These are phyloP conservation scores for Reinhardtius hippoglossoides DNA, from an alignment of 2,113 vertebrate species.

Conservation along the genomic window DNA sequence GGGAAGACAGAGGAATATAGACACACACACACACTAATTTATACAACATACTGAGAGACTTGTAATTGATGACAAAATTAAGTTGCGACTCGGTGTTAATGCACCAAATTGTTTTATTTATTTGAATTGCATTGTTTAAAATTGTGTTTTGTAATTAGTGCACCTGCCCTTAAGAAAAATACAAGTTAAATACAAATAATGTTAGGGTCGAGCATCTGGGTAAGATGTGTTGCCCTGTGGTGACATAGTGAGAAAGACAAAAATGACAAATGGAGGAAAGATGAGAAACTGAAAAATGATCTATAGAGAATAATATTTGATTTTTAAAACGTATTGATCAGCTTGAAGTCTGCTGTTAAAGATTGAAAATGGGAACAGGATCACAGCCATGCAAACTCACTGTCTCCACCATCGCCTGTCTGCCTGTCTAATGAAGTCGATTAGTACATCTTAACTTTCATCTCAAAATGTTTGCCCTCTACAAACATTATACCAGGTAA, in stretches of 20 bases:
- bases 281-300: background rate
- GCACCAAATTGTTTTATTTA: background rate
- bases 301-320: background rate
- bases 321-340: background rate
- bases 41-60: background rate
- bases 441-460: no score
- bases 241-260: background rate
- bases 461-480: background rate
- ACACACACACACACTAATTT: background rate
- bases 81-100: background rate
- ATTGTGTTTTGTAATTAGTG: background rate
- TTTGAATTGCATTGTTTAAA: background rate
- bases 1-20: conserved; percentile 5
- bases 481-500: background rate
- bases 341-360: background rate
- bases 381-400: background rate
- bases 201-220: background rate
- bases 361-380: background rate
- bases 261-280: background rate
- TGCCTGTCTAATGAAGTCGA: no score
- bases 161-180: background rate
- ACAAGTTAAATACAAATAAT: background rate
- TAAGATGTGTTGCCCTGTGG: background rate
- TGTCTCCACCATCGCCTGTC: no score
- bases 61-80: background rate